These are phyloP conservation scores for Brotogeris chrysoptera DNA, from an alignment of 2,797 vertebrate species.

Conservation along the genomic window DNA sequence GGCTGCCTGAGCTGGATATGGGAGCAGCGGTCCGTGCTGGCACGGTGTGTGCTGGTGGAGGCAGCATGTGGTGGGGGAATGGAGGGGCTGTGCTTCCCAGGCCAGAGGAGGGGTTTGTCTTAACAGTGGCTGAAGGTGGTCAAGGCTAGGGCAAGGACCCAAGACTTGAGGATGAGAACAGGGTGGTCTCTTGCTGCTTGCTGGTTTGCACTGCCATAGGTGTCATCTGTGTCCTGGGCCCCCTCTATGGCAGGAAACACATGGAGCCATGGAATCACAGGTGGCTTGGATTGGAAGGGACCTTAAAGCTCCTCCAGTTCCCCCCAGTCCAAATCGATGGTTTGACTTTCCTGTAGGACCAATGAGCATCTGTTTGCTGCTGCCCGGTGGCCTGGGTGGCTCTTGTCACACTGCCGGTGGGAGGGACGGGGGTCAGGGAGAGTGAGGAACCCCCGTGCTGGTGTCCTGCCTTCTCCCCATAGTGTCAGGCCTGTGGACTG, in stretches of 20 bases:
- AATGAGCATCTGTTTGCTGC: background rate
- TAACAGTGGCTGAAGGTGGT: background rate
- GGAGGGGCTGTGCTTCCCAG: accelerated
- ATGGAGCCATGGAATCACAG: background rate
- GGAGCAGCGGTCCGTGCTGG: background rate
- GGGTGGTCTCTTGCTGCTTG: background rate
- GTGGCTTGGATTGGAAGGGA: background rate
- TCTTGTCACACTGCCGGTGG: background rate
- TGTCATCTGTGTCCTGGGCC: background rate
- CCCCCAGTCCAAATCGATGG: background rate
- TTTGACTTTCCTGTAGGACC: background rate
- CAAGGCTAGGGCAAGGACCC: background rate
- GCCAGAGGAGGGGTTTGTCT: background rate
- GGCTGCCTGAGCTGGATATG: accelerated
- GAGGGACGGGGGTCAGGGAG: background rate
- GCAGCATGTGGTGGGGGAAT: background rate
- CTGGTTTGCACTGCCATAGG: background rate
- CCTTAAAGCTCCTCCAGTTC: too few species aligned
- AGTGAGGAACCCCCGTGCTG: background rate
- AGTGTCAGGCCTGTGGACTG: background rate
- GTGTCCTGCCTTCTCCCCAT: background rate
- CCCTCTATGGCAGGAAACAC: background rate
- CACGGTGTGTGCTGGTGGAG: accelerated
- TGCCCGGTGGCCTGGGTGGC: background rate
- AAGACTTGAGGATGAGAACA: background rate